Percentiles rank a stretch among this genome's conserved stretches.
These are phyloP conservation scores for Helicoverpa armigera DNA, from an alignment of 1,140 invertebrate species.

Conservation along the genomic window DNA sequence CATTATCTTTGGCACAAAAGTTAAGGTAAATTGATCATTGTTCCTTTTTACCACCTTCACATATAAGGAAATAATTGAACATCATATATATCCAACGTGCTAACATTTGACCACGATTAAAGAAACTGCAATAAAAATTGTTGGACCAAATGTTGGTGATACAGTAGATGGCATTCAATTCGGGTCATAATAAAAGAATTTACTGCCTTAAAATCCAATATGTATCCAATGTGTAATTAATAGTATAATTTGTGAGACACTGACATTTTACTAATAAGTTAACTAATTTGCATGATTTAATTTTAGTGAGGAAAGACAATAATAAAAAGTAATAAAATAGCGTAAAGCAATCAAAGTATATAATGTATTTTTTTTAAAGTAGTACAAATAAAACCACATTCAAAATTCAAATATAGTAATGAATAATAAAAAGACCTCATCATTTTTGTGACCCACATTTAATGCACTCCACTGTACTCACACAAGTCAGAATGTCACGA, in stretches of 20 bases:
- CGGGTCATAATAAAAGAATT: no score
- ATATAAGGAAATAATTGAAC: constrained; percentile 28
- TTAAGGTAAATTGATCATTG: not conserved
- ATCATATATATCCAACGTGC: not conserved
- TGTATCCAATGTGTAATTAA: no score
- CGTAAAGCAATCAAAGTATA: no score
- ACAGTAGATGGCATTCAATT: not conserved
- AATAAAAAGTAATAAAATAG: no score
- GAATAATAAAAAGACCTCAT: no score
- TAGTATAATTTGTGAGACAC: no score
- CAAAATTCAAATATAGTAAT: not conserved
- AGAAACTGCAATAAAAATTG: not conserved
- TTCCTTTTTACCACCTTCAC: not conserved
- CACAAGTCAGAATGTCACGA: not conserved
- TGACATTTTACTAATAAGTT: no score
- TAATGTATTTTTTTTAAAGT: not conserved
- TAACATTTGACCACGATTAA: not conserved
- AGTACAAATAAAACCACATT: not conserved
- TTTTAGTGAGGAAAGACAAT: no score
- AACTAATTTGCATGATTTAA: no score
- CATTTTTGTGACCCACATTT: no score
- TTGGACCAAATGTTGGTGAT: not conserved
- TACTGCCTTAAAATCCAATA: no score
- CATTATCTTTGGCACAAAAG: constrained; percentile 9
- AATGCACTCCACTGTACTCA: not conserved